Evolutionary conservation across 1,140 invertebrate genomes (phyloP).

Genomic region (Leptinotarsa defecta): DNA sequence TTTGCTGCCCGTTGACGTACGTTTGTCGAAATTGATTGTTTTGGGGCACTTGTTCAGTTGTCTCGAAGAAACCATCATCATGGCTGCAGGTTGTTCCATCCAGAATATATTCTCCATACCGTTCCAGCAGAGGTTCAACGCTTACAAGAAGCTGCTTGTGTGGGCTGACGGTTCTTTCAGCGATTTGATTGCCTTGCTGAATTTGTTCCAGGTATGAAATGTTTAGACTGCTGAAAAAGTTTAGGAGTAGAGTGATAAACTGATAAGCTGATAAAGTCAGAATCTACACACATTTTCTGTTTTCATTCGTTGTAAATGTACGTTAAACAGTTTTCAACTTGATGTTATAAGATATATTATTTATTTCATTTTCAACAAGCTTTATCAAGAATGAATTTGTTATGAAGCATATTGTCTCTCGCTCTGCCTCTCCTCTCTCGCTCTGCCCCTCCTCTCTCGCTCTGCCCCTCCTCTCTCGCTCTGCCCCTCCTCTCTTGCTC

Average conservation of each 20-base stretch:
- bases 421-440: too few relatives aligned
- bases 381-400: too few relatives aligned
- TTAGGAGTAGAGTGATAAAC: too few relatives aligned
- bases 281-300: too few relatives aligned
- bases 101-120: conserved; percentile 81
- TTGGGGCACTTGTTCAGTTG: conserved; percentile 87
- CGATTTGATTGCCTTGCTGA: conserved; percentile 81
- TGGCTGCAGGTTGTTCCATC: conserved; percentile 80
- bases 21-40: conserved; percentile 82
- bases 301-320: too few relatives aligned
- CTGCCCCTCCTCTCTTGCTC: too few relatives aligned
- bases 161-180: conserved; percentile 84
- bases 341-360: background rate
- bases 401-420: too few relatives aligned
- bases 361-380: background rate
- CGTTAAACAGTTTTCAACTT: too few relatives aligned
- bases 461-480: too few relatives aligned
- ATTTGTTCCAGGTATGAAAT: conserved; percentile 70
- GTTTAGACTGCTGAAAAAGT: background rate
- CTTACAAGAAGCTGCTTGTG: conserved; percentile 77
- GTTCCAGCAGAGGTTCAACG: conserved; percentile 70
- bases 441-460: too few relatives aligned
- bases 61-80: conserved; percentile 83
- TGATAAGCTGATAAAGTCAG: too few relatives aligned
- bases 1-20: conserved; percentile 80